These are phyloP conservation scores for Pseudochromis fuscus DNA, from an alignment of 2,797 vertebrate species.

Conservation along the genomic window DNA sequence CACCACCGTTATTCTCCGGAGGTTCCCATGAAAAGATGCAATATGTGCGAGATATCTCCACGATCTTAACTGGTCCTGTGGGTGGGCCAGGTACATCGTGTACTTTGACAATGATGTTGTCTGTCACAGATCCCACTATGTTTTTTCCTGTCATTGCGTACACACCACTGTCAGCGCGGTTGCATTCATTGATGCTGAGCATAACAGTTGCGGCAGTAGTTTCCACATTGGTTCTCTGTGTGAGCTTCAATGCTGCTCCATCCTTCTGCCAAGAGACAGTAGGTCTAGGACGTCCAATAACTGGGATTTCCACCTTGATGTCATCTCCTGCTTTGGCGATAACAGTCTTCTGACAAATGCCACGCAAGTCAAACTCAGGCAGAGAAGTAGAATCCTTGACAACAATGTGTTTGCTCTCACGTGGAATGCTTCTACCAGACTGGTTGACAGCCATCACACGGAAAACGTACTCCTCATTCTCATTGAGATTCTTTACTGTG, in stretches of 20 bases:
- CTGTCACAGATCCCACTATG: constrained; percentile 93
- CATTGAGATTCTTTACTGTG: constrained; percentile 94
- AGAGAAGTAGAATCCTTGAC: constrained; percentile 93
- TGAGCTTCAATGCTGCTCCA: constrained; percentile 90
- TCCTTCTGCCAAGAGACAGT: constrained; percentile 96
- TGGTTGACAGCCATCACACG: constrained; percentile 97
- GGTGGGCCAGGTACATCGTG: constrained; percentile 98
- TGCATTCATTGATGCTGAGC: constrained; percentile 92
- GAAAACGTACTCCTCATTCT: constrained; percentile 97
- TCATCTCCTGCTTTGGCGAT: constrained; percentile 96
- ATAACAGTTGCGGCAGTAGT: constrained; percentile 91
- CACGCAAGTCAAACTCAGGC: constrained; percentile 95
- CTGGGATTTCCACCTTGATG: constrained; percentile 97
- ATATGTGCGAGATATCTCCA: constrained; percentile 93
- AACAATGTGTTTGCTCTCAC: constrained; percentile 91
- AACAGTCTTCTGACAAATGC: constrained; percentile 93
- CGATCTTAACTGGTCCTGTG: constrained; percentile 94
- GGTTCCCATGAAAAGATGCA: constrained; percentile 94
- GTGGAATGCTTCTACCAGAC: constrained; percentile 93
- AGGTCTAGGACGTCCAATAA: constrained; percentile 95
- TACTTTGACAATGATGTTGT: constrained; percentile 92
- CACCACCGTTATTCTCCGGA: constrained; percentile 96
- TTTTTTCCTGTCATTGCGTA: constrained; percentile 95
- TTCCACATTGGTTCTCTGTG: constrained; percentile 93
- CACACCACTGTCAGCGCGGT: constrained; percentile 90